These are phyloP conservation scores for Reticulitermes lucifugus DNA, from an alignment of 2,888 invertebrate genomes.

Conservation along the genomic window DNA sequence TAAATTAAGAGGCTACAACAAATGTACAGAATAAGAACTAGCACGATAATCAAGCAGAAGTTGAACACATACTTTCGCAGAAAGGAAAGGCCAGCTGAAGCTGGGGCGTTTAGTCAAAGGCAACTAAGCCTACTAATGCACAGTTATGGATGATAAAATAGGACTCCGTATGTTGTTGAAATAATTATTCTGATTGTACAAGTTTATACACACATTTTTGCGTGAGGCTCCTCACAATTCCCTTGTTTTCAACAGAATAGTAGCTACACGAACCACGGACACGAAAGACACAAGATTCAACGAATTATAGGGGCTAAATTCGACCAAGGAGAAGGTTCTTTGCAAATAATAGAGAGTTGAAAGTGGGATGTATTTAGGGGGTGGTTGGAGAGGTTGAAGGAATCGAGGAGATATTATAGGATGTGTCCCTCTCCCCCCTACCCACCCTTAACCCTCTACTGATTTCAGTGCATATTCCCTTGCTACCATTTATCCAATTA, in stretches of 20 bases:
- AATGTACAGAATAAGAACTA: no score
- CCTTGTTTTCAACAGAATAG: constrained; percentile 17
- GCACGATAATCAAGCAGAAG: no score
- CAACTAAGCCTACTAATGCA: no score
- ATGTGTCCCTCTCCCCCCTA: not conserved
- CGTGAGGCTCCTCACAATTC: not conserved
- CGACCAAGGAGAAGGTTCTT: constrained; percentile 48
- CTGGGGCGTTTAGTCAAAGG: no score
- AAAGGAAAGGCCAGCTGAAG: no score
- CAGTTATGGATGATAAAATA: no score
- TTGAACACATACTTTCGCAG: no score
- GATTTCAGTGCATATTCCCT: constrained; percentile 47
- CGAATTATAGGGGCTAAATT: constrained; percentile 43
- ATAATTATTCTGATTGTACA: no score
- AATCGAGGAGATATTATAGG: constrained; percentile 38
- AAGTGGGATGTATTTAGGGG: constrained; percentile 6
- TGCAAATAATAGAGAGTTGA: constrained; percentile 47
- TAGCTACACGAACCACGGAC: not conserved
- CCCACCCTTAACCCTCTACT: constrained; percentile 31
- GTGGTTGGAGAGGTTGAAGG: not conserved
- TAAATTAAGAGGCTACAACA: no score
- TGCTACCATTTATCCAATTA: constrained; percentile 53
- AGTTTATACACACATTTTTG: no score
- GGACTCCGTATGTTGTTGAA: no score
- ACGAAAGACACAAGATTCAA: constrained; percentile 25